These are phyloP conservation scores for Martes martes DNA, from an alignment of 2,113 vertebrate genomes.

Conservation along the genomic window DNA sequence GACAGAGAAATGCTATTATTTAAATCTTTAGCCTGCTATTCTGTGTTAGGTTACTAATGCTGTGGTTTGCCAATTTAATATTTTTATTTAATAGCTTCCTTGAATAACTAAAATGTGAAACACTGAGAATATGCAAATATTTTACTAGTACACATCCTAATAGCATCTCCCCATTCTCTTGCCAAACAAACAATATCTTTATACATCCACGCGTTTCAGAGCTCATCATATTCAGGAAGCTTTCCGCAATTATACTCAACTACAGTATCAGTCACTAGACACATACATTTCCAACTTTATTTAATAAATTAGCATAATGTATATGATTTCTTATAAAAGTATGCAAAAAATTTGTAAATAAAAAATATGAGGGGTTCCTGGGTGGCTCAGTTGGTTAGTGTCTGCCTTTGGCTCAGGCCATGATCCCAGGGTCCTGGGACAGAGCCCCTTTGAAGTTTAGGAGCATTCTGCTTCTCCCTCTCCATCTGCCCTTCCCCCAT, in stretches of 20 bases:
- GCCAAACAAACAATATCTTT: background rate
- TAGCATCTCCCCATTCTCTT: background rate
- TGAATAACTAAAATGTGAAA: constrained; percentile 49
- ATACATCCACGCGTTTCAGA: background rate
- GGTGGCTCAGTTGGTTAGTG: background rate
- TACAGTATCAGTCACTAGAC: background rate
- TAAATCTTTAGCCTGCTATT: background rate
- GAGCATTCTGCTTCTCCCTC: background rate
- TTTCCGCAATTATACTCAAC: background rate
- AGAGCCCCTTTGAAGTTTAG: fast-evolving
- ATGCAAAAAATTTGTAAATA: background rate
- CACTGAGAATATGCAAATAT: background rate
- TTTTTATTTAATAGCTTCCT: constrained; percentile 1
- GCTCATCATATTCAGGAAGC: background rate
- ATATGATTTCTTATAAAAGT: background rate
- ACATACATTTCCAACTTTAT: background rate
- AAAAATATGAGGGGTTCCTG: background rate
- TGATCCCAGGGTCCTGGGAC: background rate
- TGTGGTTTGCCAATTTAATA: background rate
- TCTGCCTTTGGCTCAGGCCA: background rate
- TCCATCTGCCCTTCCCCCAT: background rate
- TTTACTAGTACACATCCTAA: background rate
- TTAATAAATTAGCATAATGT: background rate
- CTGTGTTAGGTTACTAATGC: background rate
- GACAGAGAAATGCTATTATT: background rate